phyloP scores from a whole-genome alignment of 2,888 invertebrate species.

The Apodemia duryi region DNA sequence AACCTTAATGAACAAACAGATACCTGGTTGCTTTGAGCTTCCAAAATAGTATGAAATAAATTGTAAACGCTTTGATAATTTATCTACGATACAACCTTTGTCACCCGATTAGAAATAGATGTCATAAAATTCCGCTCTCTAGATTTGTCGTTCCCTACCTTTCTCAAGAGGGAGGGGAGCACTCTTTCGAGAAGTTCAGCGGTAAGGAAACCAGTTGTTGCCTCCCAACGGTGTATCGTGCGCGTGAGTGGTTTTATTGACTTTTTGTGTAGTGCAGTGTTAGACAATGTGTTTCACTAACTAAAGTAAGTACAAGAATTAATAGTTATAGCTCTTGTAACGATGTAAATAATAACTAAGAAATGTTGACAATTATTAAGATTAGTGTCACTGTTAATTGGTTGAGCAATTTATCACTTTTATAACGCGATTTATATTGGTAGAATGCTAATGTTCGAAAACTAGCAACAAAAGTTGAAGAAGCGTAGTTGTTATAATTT shows the following conservation, averaged over 20 bases:
- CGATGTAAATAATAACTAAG: neutral
- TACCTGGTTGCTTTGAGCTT: too few species aligned
- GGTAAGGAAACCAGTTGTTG: conserved; percentile 27
- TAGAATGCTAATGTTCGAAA: conserved; percentile 32
- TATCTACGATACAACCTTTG: neutral
- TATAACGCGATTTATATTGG: conserved; percentile 34
- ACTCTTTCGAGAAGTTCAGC: conserved; percentile 32
- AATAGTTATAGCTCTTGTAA: conserved; percentile 9
- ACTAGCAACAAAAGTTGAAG: too few species aligned
- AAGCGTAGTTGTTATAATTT: too few species aligned
- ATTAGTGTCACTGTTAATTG: conserved; percentile 29
- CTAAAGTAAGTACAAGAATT: conserved; percentile 31
- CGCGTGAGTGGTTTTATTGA: conserved; percentile 31
- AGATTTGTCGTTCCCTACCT: conserved; percentile 5
- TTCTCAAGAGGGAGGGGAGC: conserved; percentile 32
- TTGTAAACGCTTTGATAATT: too few species aligned
- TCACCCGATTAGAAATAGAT: neutral
- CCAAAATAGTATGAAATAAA: too few species aligned
- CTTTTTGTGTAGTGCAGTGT: conserved; percentile 27
- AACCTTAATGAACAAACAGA: too few species aligned
- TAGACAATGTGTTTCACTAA: conserved; percentile 33
- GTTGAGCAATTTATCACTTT: conserved; percentile 40
- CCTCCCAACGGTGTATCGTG: conserved; percentile 30
- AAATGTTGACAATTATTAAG: neutral
- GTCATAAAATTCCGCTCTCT: conserved; percentile 27